phyloP scores from a whole-genome alignment of 2,888 invertebrate species.

The Cheilosia variabilis region DNA sequence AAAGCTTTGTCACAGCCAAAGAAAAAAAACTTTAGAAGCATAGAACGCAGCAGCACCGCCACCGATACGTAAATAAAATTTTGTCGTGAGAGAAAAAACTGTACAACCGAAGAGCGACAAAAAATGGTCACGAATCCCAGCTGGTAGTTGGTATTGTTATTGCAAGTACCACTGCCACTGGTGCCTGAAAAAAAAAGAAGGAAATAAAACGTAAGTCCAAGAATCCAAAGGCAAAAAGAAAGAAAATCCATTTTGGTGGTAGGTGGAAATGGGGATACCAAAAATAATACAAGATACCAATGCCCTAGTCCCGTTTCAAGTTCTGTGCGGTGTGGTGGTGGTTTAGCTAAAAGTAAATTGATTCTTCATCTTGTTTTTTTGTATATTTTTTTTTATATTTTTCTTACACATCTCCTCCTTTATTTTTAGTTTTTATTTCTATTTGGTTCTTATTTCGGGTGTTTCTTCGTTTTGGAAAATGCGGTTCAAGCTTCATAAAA shows the following conservation, averaged over 20 bases:
- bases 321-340: constrained; percentile 67
- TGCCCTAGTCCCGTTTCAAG: constrained; percentile 73
- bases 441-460: constrained; percentile 4
- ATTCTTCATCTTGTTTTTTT: constrained; percentile 40
- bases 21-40: constrained; percentile 8
- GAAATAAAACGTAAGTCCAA: constrained; percentile 37
- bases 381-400: neutral
- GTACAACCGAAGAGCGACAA: constrained; percentile 31
- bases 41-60: constrained; percentile 3
- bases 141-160: constrained; percentile 55
- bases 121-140: constrained; percentile 47
- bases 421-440: constrained; percentile 19
- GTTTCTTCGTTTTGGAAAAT: constrained; percentile 27
- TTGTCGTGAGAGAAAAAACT: constrained; percentile 21
- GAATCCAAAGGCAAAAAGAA: constrained; percentile 53
- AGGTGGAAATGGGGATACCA: constrained; percentile 67
- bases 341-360: constrained; percentile 52
- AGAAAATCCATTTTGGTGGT: constrained; percentile 64
- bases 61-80: constrained; percentile 38
- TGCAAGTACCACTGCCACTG: constrained; percentile 38
- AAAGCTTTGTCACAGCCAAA: constrained; percentile 42
- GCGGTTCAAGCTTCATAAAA: constrained; percentile 28
- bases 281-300: constrained; percentile 70
- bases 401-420: constrained; percentile 23
- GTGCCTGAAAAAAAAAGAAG: constrained; percentile 37